Percentiles rank a stretch among this genome's conserved stretches.
Conservation (phyloP, 2,797 vertebrate genomes). For the Garrulus glandarius region DNA sequence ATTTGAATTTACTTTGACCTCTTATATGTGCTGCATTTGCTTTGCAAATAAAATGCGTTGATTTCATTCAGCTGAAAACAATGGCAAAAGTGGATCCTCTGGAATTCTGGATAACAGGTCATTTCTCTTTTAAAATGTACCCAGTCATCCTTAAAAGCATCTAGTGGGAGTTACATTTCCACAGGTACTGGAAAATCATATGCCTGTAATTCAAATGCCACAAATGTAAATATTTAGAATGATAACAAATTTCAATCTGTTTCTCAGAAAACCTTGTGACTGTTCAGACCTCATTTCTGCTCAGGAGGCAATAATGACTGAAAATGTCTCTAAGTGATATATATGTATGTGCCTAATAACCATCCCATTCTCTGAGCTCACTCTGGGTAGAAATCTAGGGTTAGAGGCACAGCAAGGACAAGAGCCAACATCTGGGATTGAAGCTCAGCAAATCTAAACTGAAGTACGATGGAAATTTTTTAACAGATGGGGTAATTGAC, state of each 20-base stretch:
- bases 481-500: slow-evolving; percentile 42
- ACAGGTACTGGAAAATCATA: neutral
- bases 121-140: neutral
- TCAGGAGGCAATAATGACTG: neutral
- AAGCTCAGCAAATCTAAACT: neutral
- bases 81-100: neutral
- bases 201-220: neutral
- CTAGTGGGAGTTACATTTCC: neutral
- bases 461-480: slow-evolving; percentile 40
- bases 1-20: neutral
- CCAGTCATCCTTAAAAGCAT: neutral
- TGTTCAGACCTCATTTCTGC: neutral
- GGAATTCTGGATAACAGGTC: neutral
- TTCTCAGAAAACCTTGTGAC: neutral
- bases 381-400: neutral
- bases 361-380: neutral
- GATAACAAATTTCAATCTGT: neutral
- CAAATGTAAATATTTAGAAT: slow-evolving; percentile 3
- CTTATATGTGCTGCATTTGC: neutral
- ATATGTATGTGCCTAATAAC: neutral
- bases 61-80: neutral
- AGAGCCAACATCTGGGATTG: neutral
- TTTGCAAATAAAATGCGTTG: neutral
- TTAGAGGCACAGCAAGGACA: neutral
- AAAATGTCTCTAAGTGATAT: neutral